Evolutionary conservation across 2,113 vertebrate species (phyloP).

Genomic region (Sigmodon hispidus): DNA sequence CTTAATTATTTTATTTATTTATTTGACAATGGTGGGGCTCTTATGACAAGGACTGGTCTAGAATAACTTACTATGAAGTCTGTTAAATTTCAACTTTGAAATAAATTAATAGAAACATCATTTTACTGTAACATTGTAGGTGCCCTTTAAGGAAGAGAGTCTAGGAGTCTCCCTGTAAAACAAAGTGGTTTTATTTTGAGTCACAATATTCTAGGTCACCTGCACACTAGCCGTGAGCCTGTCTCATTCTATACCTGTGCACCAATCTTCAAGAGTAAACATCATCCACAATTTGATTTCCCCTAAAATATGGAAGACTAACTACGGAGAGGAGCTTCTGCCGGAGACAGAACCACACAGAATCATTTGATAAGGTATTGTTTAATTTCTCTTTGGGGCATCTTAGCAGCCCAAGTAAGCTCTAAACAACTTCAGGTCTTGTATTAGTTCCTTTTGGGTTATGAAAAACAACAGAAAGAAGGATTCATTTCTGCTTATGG

Average conservation of each 20-base stretch:
- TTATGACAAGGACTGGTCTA: not conserved
- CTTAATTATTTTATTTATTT: not conserved
- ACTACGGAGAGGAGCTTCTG: not conserved
- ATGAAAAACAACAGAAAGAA: not conserved
- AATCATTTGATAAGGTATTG: not conserved
- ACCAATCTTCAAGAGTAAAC: not conserved
- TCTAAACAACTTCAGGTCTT: not conserved
- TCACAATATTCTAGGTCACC: not conserved
- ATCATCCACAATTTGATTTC: not conserved
- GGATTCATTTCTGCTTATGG: not conserved
- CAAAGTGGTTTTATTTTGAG: slow-evolving; percentile 56
- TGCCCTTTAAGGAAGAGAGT: not conserved
- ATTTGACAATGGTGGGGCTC: not conserved
- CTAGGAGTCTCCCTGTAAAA: slow-evolving; percentile 5
- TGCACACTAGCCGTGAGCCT: not conserved
- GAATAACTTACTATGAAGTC: not conserved
- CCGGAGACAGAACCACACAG: not conserved
- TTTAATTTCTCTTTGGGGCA: slow-evolving; percentile 17
- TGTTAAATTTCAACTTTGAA: not conserved
- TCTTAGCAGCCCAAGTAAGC: not conserved
- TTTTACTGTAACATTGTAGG: slow-evolving; percentile 1
- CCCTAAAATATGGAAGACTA: not conserved
- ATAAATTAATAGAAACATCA: slow-evolving; percentile 10
- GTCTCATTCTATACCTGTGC: not conserved
- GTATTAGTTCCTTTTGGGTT: not conserved